Conservation (phyloP, 2,113 vertebrate species). For the Tachysurus fulvidraco region DNA sequence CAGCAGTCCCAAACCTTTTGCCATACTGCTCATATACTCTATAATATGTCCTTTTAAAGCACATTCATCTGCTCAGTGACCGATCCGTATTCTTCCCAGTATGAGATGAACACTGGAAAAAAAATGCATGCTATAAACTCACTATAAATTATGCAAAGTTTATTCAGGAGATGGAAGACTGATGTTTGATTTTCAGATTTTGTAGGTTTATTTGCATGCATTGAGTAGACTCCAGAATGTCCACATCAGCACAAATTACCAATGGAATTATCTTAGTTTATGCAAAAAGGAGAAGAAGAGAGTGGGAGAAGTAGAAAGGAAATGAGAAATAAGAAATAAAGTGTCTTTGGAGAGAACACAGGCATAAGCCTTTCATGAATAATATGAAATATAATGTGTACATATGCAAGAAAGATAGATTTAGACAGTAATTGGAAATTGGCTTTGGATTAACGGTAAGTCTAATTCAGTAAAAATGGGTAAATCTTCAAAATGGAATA, state of each 20-base stretch:
- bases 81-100: background rate
- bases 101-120: background rate
- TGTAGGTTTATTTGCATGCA: no score
- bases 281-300: background rate
- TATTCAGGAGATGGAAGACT: background rate
- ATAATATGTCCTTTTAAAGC: background rate
- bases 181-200: no score
- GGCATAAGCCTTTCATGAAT: background rate
- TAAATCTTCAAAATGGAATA: background rate
- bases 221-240: background rate
- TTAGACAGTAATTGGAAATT: background rate
- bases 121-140: background rate
- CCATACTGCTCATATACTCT: background rate
- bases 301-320: background rate
- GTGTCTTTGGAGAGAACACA: background rate
- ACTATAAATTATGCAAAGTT: background rate
- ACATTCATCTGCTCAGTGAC: background rate
- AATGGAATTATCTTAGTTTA: background rate
- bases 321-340: background rate
- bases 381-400: background rate
- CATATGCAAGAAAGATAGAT: background rate
- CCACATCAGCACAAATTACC: background rate
- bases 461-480: background rate
- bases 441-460: background rate
- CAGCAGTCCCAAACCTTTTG: background rate